Base-by-base conservation (phyloP, 2,113 vertebrate species). In the Petrocephalus microphthalmus region DNA sequence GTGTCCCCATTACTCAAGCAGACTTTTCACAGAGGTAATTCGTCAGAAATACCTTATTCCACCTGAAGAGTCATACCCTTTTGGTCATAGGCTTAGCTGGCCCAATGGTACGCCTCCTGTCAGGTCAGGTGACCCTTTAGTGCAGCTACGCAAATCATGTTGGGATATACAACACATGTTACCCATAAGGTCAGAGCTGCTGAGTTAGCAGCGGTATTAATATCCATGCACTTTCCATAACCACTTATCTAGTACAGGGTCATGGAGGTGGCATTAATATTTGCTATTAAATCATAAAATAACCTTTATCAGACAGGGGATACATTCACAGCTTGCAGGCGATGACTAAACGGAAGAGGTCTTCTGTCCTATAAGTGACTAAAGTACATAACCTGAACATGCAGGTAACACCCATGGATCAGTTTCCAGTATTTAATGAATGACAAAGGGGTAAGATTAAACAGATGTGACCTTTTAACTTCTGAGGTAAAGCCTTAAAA, bases 121-220 rank as follows among this genome's bases (percentile, higher is more conserved):
- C 33, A 2, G 0, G 60, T 78, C 29, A 78, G 71, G 29, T 78
- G 71, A 78, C 17, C 33, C 53, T 54, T 54, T 78, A 78, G 5
- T 78, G 33, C 6, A 17, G 15, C 71, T 78, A 37, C 19, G 29
- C 33, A 19, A 37, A 42, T 33, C 71, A 78, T 78, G 71, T 10
- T 78, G 15, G 71, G 33, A 78, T 78, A 78, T 2, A 78, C 33
- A 78, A 42, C 71, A 78, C 71, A 17, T 47, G 47, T 78, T 78
- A 78, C 33, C 71, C 60, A 86, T 81, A 88, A 86, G 54, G 53
- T 71, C 67, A 89, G 54, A 51, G 20, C 25, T 45, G 88, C 78
- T 53, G 74, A 89, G 49, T 85, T 89, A 74, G 60, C 60, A 67
- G 64, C 86, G 88, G 84, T 81, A 89, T 89, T 86, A 78, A 85